Percentiles rank a stretch among this genome's conserved stretches.
Evolutionary conservation across 2,113 vertebrate genomes (phyloP).

Genomic region (Hippolais icterina): DNA sequence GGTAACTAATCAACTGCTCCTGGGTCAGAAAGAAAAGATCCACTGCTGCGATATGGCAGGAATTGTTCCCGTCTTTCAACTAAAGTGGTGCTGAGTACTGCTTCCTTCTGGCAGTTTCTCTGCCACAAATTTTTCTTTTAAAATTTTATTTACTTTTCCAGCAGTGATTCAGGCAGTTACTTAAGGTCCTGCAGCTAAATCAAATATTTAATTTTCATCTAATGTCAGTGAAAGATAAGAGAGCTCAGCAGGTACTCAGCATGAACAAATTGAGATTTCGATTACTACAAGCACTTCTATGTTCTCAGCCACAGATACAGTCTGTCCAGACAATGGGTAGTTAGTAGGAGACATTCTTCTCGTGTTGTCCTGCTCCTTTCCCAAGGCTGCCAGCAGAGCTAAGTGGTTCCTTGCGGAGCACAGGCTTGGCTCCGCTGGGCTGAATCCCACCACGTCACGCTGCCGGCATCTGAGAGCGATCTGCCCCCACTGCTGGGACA

Average conservation of each 20-base stretch:
- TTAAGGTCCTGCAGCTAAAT: conserved; percentile 40
- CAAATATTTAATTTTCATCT: conserved; percentile 44
- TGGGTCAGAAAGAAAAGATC: conserved; percentile 10
- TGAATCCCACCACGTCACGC: neutral
- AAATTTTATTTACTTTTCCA: conserved; percentile 26
- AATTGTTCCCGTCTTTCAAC: neutral
- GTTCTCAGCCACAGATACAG: neutral
- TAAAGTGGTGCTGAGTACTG: neutral
- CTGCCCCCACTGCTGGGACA: neutral
- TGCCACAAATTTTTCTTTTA: conserved; percentile 18
- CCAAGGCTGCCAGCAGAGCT: neutral
- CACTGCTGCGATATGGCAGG: neutral
- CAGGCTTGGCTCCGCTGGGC: neutral
- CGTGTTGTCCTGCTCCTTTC: neutral
- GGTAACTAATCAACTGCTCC: conserved; percentile 18
- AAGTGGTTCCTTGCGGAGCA: neutral
- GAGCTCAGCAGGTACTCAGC: neutral
- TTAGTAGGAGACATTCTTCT: neutral
- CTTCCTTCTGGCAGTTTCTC: conserved; percentile 4
- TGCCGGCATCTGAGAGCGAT: neutral
- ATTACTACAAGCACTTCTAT: neutral
- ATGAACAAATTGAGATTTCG: neutral
- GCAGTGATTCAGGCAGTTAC: conserved; percentile 9
- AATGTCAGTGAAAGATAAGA: conserved; percentile 20
- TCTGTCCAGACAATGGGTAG: neutral